phyloP scores from a whole-genome alignment of 1,140 invertebrate genomes.

The Heliconius melpomene region DNA sequence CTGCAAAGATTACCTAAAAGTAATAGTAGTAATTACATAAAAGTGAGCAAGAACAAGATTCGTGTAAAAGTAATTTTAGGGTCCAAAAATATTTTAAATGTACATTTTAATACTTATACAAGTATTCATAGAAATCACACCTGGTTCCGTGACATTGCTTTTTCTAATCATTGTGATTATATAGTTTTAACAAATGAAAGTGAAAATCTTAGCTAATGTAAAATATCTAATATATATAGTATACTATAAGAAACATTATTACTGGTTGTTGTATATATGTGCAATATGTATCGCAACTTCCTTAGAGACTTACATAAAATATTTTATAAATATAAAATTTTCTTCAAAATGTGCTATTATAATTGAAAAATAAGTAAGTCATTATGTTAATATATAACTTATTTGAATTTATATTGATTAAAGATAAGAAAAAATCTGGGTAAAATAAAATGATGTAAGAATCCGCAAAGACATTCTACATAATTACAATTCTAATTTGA shows the following conservation, averaged over 20 bases:
- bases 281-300: conserved; percentile 8
- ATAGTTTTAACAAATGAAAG: too few relatives aligned
- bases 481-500: background rate
- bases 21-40: background rate
- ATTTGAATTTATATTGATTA: background rate
- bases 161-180: too few relatives aligned
- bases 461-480: background rate
- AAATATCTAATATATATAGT: too few relatives aligned
- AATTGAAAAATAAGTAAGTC: background rate
- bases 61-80: background rate
- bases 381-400: background rate
- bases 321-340: background rate
- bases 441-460: conserved; percentile 5
- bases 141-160: too few relatives aligned
- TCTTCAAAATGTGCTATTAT: background rate
- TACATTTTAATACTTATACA: too few relatives aligned
- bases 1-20: background rate
- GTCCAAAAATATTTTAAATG: background rate
- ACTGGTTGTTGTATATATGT: background rate
- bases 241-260: background rate
- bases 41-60: background rate
- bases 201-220: too few relatives aligned
- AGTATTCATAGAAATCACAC: background rate
- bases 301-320: background rate
- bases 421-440: too few relatives aligned